These are phyloP conservation scores for Urocolius indicus DNA, from an alignment of 2,113 vertebrate species.

Conservation along the genomic window DNA sequence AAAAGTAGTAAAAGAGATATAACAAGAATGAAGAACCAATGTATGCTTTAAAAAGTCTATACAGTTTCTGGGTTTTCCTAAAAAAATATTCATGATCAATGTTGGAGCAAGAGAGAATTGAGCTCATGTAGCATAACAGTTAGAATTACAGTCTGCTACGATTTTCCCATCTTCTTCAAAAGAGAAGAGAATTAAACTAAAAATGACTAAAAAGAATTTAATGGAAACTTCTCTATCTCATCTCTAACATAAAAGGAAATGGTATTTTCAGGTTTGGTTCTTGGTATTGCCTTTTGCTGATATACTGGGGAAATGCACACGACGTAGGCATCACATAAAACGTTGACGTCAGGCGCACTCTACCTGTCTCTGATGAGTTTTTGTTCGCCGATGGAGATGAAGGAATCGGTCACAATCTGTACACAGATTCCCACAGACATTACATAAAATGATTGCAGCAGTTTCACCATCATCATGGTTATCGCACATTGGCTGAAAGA, in stretches of 20 bases:
- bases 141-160: background rate
- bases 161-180: background rate
- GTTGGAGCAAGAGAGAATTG: background rate
- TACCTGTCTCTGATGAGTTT: slow-evolving; percentile 98
- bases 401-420: slow-evolving; percentile 98
- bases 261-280: background rate
- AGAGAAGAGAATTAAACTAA: background rate
- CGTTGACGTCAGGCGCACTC: fast-evolving
- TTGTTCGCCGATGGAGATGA: slow-evolving; percentile 96
- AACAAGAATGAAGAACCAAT: background rate
- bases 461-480: slow-evolving; percentile 99
- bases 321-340: background rate
- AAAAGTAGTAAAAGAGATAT: background rate
- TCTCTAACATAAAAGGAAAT: background rate
- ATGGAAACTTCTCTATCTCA: background rate
- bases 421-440: slow-evolving; percentile 95
- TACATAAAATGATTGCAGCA: slow-evolving; percentile 96
- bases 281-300: background rate
- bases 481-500: slow-evolving; percentile 95
- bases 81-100: background rate
- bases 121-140: background rate
- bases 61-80: background rate
- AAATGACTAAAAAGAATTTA: background rate
- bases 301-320: background rate
- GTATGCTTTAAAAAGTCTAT: background rate